Percentiles rank a stretch among this genome's conserved stretches.
Conservation (phyloP, 2,113 vertebrate genomes). For the Cyrtonyx montezumae region DNA sequence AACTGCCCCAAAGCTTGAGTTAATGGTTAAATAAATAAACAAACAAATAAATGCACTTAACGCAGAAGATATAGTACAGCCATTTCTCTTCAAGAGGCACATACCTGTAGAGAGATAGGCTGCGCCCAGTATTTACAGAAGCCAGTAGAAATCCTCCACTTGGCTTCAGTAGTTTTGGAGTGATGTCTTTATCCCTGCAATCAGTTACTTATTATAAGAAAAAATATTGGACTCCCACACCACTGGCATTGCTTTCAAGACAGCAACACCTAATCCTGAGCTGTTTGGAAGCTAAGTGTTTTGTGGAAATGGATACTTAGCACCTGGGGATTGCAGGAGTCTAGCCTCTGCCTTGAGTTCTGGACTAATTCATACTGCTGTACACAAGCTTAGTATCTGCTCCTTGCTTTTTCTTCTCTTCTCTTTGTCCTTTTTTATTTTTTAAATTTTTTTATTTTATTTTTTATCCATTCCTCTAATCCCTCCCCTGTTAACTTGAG, state of each 20-base stretch:
- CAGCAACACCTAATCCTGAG: neutral
- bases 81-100: neutral
- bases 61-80: neutral
- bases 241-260: neutral
- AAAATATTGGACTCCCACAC: neutral
- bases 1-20: neutral
- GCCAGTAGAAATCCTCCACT: neutral
- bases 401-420: too few relatives aligned
- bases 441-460: neutral
- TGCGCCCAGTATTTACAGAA: neutral
- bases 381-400: neutral
- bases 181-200: neutral
- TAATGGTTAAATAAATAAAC: neutral
- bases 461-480: neutral
- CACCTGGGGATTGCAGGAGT: neutral
- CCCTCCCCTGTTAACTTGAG: neutral
- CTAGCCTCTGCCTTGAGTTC: neutral
- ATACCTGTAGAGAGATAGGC: neutral
- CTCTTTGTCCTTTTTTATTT: neutral
- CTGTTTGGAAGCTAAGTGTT: neutral
- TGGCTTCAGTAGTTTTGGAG: neutral
- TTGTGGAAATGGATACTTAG: constrained; percentile 5
- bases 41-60: neutral
- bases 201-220: neutral
- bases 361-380: neutral